phyloP scores from a whole-genome alignment of 2,888 invertebrate genomes.

The Clanis bilineata region DNA sequence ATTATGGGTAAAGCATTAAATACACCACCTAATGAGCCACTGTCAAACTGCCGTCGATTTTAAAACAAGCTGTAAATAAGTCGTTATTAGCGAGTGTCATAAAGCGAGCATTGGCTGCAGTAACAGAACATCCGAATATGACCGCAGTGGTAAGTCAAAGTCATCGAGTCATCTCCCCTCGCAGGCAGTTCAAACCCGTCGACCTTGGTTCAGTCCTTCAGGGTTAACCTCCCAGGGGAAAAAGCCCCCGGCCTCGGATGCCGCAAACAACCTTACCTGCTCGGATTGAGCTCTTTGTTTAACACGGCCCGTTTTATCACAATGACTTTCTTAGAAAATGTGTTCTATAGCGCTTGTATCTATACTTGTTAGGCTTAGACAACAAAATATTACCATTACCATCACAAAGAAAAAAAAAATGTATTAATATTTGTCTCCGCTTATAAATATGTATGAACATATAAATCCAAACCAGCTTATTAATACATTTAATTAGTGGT shows the following conservation, averaged over 20 bases:
- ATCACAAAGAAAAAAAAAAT: no score
- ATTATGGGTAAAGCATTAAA: neutral
- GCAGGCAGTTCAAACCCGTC: constrained; percentile 62
- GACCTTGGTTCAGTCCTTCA: constrained; percentile 63
- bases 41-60: neutral
- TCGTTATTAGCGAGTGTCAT: constrained; percentile 33
- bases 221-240: constrained; percentile 66
- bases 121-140: constrained; percentile 44
- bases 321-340: constrained; percentile 31
- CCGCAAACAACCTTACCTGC: constrained; percentile 58
- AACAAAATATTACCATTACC: neutral
- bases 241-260: constrained; percentile 59
- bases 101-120: constrained; percentile 62
- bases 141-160: constrained; percentile 65
- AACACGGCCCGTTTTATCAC: constrained; percentile 33
- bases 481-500: constrained; percentile 16
- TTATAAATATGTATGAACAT: no score
- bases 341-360: neutral
- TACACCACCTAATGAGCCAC: neutral
- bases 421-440: neutral
- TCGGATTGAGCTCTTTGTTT: constrained; percentile 50
- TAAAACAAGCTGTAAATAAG: constrained; percentile 14
- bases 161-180: constrained; percentile 66
- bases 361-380: neutral
- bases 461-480: neutral